Percentiles rank a stretch among this genome's conserved stretches.
Evolutionary conservation across 2,113 vertebrate genomes (phyloP).

Genomic region (Cathartes aura): DNA sequence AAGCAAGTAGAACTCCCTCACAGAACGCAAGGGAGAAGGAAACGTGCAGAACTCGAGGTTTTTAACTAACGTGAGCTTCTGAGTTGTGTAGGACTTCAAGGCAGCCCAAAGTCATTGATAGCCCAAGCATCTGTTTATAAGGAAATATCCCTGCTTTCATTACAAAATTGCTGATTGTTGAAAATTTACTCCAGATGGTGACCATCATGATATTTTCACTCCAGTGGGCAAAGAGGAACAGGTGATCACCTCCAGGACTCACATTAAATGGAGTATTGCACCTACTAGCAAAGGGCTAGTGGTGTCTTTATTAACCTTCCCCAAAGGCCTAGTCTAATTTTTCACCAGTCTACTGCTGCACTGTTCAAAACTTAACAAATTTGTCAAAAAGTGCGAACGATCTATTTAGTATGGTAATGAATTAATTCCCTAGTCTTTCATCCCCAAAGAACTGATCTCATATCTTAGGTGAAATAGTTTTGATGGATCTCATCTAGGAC

Average conservation of each 20-base stretch:
- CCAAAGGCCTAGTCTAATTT: constrained; percentile 20
- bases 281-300: constrained; percentile 7
- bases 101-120: not conserved
- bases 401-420: not conserved
- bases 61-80: not conserved
- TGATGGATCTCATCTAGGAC: not conserved
- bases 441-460: not conserved
- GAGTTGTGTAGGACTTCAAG: not conserved
- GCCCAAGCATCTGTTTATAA: not conserved
- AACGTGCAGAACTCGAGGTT: not conserved
- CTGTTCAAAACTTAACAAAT: not conserved
- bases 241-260: constrained; percentile 39
- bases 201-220: constrained; percentile 48
- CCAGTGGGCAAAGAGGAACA: constrained; percentile 34
- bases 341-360: not conserved
- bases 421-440: not conserved
- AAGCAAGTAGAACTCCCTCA: not conserved
- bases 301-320: constrained; percentile 58
- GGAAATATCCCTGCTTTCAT: not conserved
- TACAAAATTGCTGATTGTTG: constrained; percentile 1
- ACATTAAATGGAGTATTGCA: constrained; percentile 7
- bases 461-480: not conserved
- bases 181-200: constrained; percentile 53
- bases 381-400: not conserved
- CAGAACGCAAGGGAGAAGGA: not conserved